These are phyloP conservation scores for Pteropus rufus DNA, from an alignment of 2,797 vertebrate genomes.

Conservation along the genomic window DNA sequence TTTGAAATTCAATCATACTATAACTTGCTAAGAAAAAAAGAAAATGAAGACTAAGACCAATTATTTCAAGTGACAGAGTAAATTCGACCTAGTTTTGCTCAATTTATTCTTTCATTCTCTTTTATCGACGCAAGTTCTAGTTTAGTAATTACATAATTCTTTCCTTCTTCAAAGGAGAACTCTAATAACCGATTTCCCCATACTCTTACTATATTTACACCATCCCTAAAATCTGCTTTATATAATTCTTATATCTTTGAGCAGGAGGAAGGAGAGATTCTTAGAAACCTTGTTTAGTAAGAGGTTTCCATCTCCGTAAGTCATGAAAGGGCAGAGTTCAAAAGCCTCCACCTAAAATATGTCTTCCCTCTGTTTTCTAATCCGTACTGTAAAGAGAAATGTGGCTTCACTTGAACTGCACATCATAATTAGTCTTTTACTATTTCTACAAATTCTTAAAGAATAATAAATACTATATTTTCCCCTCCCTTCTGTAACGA, in stretches of 20 bases:
- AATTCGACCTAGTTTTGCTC: background rate
- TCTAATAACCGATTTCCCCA: background rate
- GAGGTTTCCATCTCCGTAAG: background rate
- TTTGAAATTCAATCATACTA: background rate
- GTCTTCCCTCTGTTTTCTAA: background rate
- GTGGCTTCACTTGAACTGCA: background rate
- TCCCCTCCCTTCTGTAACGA: background rate
- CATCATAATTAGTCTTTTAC: background rate
- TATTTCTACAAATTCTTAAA: background rate
- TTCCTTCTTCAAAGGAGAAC: background rate
- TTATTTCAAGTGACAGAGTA: background rate
- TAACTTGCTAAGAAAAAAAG: background rate
- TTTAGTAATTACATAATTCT: background rate
- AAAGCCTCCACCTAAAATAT: background rate
- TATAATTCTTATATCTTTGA: background rate
- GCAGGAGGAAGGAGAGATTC: background rate
- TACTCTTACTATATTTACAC: background rate
- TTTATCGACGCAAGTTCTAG: background rate
- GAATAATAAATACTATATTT: background rate
- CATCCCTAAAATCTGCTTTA: background rate
- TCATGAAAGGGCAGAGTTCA: background rate
- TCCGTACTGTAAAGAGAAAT: background rate
- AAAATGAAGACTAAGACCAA: background rate
- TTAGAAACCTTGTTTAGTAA: background rate
- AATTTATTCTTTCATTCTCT: background rate